These are phyloP conservation scores for Gymnoscopelus braueri DNA, from an alignment of 2,797 vertebrate genomes.

Conservation along the genomic window DNA sequence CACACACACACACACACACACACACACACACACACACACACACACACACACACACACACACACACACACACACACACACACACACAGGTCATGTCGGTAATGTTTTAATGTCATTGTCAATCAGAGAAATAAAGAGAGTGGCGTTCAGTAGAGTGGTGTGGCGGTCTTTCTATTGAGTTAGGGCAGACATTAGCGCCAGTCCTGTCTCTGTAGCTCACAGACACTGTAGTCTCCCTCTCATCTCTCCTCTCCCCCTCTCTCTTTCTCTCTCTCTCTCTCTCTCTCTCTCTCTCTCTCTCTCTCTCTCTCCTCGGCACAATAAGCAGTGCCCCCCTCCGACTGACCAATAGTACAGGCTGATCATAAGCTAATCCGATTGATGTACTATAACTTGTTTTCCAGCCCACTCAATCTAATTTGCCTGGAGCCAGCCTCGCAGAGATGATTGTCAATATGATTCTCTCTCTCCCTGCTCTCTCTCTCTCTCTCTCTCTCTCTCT, in stretches of 20 bases:
- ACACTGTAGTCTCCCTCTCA: constrained; percentile 20
- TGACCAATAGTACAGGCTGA: constrained; percentile 47
- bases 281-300: not conserved
- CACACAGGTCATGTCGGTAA: constrained; percentile 41
- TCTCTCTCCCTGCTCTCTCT: constrained; percentile 23
- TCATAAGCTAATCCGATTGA: constrained; percentile 75
- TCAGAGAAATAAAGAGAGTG: constrained; percentile 39
- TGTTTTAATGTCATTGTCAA: constrained; percentile 59
- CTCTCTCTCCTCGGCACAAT: constrained; percentile 3
- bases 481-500: constrained; percentile 20
- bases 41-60: constrained; percentile 12
- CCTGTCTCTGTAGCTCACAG: constrained; percentile 36
- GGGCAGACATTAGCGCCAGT: constrained; percentile 61
- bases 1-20: not conserved
- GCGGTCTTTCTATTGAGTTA: constrained; percentile 64
- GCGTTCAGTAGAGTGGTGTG: constrained; percentile 25
- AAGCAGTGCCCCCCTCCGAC: constrained; percentile 24
- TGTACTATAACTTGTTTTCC: constrained; percentile 69
- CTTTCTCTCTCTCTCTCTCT: not conserved
- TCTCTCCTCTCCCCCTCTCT: not conserved
- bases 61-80: constrained; percentile 23
- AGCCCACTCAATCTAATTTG: constrained; percentile 78
- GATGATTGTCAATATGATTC: constrained; percentile 68
- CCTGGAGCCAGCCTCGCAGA: constrained; percentile 74
- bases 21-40: constrained; percentile 5